These are phyloP conservation scores for Stictonetta naevosa DNA, from an alignment of 2,113 vertebrate genomes.

Conservation along the genomic window DNA sequence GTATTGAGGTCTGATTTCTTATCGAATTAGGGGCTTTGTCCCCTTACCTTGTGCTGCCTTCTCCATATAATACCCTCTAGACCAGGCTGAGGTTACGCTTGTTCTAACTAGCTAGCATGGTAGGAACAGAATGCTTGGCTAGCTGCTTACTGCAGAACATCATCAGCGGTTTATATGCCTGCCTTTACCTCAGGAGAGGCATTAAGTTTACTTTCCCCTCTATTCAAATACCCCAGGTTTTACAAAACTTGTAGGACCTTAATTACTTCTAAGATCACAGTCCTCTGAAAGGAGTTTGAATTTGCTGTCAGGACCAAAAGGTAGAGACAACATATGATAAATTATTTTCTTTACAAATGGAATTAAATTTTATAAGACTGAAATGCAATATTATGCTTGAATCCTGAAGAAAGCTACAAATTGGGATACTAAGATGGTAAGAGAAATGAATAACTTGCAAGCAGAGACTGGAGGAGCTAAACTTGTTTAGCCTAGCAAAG, in stretches of 20 bases:
- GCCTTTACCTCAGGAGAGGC: background rate
- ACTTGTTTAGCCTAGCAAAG: background rate
- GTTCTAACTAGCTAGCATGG: background rate
- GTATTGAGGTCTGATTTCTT: background rate
- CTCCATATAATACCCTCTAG: background rate
- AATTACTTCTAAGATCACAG: background rate
- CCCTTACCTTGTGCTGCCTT: background rate
- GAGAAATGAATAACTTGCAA: background rate
- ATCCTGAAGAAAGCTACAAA: background rate
- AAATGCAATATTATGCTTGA: background rate
- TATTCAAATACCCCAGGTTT: background rate
- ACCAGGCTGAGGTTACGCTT: background rate
- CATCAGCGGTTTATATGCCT: background rate
- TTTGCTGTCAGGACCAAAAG: background rate
- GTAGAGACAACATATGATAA: background rate
- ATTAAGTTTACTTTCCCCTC: background rate
- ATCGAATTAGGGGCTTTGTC: background rate
- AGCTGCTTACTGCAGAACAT: background rate
- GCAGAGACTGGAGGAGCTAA: background rate
- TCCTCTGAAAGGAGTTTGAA: background rate
- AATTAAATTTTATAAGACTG: background rate
- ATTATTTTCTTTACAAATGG: background rate
- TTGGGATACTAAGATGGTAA: background rate
- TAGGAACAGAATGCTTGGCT: background rate
- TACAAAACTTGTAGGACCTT: background rate